A percentile compares a stretch with the other conserved stretches of the same genome.
These are phyloP conservation scores for Sinohyriopsis cumingii DNA, from an alignment of 2,888 invertebrate species.

Conservation along the genomic window DNA sequence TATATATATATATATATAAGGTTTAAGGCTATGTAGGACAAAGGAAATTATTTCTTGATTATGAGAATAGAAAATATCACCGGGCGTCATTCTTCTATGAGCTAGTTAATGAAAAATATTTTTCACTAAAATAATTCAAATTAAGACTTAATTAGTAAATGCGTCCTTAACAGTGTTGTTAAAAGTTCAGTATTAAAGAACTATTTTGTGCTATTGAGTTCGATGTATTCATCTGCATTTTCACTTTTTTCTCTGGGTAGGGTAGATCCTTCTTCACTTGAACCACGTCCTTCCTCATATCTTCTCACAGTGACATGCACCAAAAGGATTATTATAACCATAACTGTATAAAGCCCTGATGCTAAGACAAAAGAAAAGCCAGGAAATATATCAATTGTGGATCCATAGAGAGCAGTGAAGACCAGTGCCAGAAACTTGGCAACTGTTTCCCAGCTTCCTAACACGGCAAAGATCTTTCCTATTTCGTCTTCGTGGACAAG, in stretches of 20 bases:
- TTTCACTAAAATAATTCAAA: too few relatives aligned
- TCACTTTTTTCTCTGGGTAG: constrained; percentile 9
- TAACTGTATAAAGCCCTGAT: constrained; percentile 47
- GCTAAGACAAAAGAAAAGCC: constrained; percentile 63
- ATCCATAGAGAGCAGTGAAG: constrained; percentile 62
- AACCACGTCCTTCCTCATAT: constrained; percentile 25
- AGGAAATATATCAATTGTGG: constrained; percentile 60
- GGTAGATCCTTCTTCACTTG: constrained; percentile 16
- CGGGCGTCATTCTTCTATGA: too few relatives aligned
- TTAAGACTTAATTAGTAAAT: too few relatives aligned
- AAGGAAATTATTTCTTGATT: too few relatives aligned
- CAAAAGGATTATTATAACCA: constrained; percentile 40
- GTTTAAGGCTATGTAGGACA: too few relatives aligned
- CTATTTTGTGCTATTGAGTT: constrained; percentile 22
- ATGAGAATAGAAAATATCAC: too few relatives aligned
- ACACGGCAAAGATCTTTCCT: constrained; percentile 65
- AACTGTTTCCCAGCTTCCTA: constrained; percentile 66
- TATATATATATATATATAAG: too few relatives aligned
- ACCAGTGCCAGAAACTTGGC: constrained; percentile 63
- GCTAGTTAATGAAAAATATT: too few relatives aligned
- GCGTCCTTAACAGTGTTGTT: background rate
- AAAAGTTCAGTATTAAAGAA: background rate
- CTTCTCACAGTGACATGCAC: constrained; percentile 39
- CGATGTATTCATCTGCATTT: constrained; percentile 28
- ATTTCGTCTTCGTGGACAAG: constrained; percentile 65